Percentiles rank a stretch among this genome's conserved stretches.
phyloP scores from a whole-genome alignment of 1,140 invertebrate species.

The Nasonia longicornis region DNA sequence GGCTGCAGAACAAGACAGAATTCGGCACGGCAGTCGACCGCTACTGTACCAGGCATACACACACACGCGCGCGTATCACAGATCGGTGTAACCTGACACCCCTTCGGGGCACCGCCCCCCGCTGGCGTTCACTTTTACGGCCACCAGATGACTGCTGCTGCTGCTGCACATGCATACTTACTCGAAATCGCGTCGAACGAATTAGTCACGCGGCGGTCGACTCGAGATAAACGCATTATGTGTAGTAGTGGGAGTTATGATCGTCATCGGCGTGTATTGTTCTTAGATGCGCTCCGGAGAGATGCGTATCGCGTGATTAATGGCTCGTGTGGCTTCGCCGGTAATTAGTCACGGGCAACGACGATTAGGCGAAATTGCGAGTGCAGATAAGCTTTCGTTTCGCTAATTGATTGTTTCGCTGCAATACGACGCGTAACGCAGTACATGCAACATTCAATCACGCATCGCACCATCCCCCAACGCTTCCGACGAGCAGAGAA shows the following conservation, averaged over 20 bases:
- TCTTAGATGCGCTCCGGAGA: background rate
- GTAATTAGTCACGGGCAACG: slow-evolving; percentile 23
- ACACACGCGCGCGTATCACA: background rate
- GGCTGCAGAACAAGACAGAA: background rate
- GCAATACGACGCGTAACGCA: background rate
- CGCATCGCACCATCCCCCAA: no score
- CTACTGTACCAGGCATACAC: slow-evolving; percentile 28
- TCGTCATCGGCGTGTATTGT: background rate
- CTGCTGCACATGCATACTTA: background rate
- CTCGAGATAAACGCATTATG: background rate
- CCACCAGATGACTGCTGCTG: background rate
- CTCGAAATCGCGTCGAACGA: slow-evolving; percentile 47
- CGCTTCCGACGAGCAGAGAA: no score
- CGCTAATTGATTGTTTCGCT: slow-evolving; percentile 16
- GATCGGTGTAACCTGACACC: slow-evolving; percentile 63
- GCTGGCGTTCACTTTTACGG: slow-evolving; percentile 32
- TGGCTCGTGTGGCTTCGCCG: background rate
- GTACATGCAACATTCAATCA: background rate
- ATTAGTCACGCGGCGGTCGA: slow-evolving; percentile 35
- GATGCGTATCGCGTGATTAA: slow-evolving; percentile 34
- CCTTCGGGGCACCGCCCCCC: slow-evolving; percentile 61
- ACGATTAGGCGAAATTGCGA: background rate
- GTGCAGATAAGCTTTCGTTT: background rate
- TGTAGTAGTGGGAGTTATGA: background rate
- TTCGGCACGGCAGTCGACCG: background rate